phyloP scores from a whole-genome alignment of 2,113 vertebrate genomes.

The Apodemus sylvaticus region DNA sequence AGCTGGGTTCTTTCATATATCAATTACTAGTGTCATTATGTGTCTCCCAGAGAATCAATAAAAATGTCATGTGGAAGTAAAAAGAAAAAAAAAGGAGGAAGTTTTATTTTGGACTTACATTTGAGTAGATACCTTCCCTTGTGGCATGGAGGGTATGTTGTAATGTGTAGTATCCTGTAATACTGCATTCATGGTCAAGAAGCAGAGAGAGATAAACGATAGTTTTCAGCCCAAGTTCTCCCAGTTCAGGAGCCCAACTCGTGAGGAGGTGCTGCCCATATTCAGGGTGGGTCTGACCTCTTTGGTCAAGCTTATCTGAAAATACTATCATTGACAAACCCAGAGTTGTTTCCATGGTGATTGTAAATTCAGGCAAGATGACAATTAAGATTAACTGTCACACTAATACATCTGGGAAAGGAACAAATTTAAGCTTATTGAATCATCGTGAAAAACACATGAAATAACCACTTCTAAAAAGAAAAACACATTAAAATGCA shows the following conservation, averaged over 20 bases:
- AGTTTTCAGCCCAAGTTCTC: background rate
- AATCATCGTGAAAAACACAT: conserved; percentile 45
- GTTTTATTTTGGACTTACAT: background rate
- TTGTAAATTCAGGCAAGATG: background rate
- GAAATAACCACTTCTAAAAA: conserved; percentile 46
- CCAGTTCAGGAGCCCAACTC: background rate
- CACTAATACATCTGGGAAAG: conserved; percentile 15
- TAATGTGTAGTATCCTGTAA: background rate
- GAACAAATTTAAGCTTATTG: conserved; percentile 44
- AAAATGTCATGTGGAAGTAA: background rate
- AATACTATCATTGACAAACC: background rate
- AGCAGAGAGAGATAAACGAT: background rate
- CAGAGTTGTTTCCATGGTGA: background rate
- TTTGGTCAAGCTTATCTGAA: background rate
- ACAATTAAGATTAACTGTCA: background rate
- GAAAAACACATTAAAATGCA: conserved; percentile 28
- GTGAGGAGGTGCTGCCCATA: too few relatives aligned
- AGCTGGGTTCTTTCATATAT: background rate
- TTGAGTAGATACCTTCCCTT: background rate
- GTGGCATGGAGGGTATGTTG: background rate
- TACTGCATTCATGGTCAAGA: background rate
- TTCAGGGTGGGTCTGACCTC: background rate
- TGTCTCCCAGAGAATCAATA: background rate
- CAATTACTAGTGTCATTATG: background rate
- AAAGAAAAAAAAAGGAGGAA: background rate